These are phyloP conservation scores for Hiodon alosoides DNA, from an alignment of 2,113 vertebrate species.

Conservation along the genomic window DNA sequence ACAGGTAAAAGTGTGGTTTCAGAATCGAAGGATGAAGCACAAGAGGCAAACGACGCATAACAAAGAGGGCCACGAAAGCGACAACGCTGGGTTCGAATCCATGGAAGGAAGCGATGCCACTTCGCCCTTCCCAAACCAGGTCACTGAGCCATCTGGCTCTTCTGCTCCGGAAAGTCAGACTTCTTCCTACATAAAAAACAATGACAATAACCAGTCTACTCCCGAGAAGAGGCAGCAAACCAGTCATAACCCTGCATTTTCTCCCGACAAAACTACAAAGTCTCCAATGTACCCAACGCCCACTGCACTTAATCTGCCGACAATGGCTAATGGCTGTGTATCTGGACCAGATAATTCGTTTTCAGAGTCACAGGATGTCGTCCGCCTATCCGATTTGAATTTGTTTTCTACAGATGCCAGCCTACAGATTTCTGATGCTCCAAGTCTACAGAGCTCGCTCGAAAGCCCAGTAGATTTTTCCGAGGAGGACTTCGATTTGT, in stretches of 20 bases:
- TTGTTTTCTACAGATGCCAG: slow-evolving; percentile 74
- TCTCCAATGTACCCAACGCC: slow-evolving; percentile 49
- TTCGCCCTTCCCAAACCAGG: slow-evolving; percentile 63
- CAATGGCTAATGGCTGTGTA: slow-evolving; percentile 36
- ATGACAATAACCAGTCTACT: slow-evolving; percentile 59
- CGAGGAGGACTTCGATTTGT: slow-evolving; percentile 88
- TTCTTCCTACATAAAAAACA: slow-evolving; percentile 53
- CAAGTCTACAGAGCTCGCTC: slow-evolving; percentile 66
- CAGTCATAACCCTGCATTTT: slow-evolving; percentile 42
- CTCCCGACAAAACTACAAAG: slow-evolving; percentile 37
- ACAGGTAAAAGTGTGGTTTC: slow-evolving; percentile 98
- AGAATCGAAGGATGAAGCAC: slow-evolving; percentile 97
- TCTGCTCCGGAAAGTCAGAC: slow-evolving; percentile 50
- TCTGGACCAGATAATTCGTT: slow-evolving; percentile 51
- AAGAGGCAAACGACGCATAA: slow-evolving; percentile 84
- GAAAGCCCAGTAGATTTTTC: slow-evolving; percentile 81
- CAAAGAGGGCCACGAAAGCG: slow-evolving; percentile 69
- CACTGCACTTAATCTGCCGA: slow-evolving; percentile 42
- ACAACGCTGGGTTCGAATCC: slow-evolving; percentile 50
- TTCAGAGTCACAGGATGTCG: slow-evolving; percentile 56
- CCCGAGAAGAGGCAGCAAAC: slow-evolving; percentile 45
- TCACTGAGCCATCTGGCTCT: slow-evolving; percentile 57
- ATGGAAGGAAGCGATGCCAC: slow-evolving; percentile 70
- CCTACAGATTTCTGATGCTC: slow-evolving; percentile 60
- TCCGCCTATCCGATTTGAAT: slow-evolving; percentile 70